Conservation (phyloP, 2,888 invertebrate species). For the Venusia cambrica region DNA sequence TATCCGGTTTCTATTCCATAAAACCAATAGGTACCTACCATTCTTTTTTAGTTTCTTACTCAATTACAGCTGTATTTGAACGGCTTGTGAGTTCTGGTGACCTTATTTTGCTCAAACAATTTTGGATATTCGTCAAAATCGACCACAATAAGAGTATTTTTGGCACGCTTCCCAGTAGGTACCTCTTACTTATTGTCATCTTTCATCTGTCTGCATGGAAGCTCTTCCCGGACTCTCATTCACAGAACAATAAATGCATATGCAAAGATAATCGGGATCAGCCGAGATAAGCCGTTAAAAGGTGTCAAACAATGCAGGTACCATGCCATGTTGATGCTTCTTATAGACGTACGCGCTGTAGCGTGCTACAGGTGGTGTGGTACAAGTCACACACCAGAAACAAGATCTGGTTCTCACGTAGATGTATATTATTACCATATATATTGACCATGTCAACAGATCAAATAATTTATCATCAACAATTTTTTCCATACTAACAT, state of each 20-base stretch:
- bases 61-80: no score
- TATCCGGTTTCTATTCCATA: no score
- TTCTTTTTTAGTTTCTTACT: no score
- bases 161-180: constrained; percentile 22
- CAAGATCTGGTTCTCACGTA: no score
- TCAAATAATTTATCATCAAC: no score
- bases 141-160: constrained; percentile 7
- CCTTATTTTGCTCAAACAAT: no score
- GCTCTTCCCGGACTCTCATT: constrained; percentile 5
- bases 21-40: no score
- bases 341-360: constrained; percentile 7
- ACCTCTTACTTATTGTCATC: constrained; percentile 18
- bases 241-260: constrained; percentile 23
- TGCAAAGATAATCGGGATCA: constrained; percentile 20
- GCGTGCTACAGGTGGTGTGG: constrained; percentile 6
- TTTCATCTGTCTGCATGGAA: constrained; percentile 5
- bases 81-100: no score
- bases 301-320: constrained; percentile 28
- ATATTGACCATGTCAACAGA: no score
- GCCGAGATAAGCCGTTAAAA: constrained; percentile 24
- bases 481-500: no score
- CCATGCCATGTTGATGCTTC: constrained; percentile 6
- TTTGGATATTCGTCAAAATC: no score
- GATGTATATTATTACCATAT: no score
- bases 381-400: constrained; percentile 1